Percentiles rank a stretch among this genome's conserved stretches.
Evolutionary conservation across 2,113 vertebrate species (phyloP).

Genomic region (Gallinago undulata): DNA sequence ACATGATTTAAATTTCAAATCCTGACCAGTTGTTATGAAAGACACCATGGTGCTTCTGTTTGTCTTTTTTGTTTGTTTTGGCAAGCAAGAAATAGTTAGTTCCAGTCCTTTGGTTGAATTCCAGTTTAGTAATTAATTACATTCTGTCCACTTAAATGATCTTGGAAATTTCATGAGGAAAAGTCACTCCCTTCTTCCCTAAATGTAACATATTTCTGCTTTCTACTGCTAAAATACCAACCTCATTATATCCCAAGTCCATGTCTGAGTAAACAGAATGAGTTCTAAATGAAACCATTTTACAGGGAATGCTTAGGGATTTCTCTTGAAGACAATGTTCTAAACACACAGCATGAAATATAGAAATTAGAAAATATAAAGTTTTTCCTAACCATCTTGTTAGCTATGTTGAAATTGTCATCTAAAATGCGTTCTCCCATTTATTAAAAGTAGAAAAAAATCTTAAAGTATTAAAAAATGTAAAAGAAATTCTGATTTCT

Average conservation of each 20-base stretch:
- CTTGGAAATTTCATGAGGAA: not conserved
- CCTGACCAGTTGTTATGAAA: not conserved
- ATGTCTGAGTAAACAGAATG: not conserved
- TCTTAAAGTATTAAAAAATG: not conserved
- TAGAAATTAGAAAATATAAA: not conserved
- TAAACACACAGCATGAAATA: not conserved
- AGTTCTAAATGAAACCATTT: not conserved
- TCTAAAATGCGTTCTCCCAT: not conserved
- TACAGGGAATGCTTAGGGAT: not conserved
- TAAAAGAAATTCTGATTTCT: not conserved
- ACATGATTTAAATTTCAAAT: not conserved
- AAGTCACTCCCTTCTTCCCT: not conserved
- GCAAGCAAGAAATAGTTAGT: not conserved
- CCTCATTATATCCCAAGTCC: not conserved
- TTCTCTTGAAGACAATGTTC: conserved; percentile 10
- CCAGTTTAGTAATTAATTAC: conserved; percentile 19
- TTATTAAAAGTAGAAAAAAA: not conserved
- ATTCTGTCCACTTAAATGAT: not conserved
- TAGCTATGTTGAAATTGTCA: not conserved
- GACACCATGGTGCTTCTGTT: not conserved
- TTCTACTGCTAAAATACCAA: conserved; percentile 5
- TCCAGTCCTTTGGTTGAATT: not conserved
- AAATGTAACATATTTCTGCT: not conserved
- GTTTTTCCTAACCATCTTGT: not conserved
- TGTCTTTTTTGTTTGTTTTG: not conserved